Evolutionary conservation across 2,888 invertebrate species (phyloP), one percentile per base, ranked within the genome.

Genomic region (Nymphalis polychloros): DNA sequence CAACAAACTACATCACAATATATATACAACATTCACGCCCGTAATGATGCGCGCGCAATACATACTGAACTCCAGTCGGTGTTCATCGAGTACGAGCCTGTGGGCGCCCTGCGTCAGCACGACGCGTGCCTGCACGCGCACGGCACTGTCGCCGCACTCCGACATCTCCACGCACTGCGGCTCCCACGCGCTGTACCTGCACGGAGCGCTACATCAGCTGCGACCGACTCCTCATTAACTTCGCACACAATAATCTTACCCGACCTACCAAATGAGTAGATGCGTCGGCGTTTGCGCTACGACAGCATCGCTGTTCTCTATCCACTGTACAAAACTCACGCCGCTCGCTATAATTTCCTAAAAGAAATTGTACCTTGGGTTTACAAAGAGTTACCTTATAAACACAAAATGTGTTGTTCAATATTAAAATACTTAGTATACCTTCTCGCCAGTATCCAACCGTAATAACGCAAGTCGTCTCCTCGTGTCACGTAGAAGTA

Each of bases 241-340:
- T n/a, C 2, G 1, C 19, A 8, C 7, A 8, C 13, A 16, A 13
- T 13, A 16, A 27, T 16, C 23, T 2, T 16, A 19, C 8, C 8
- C 2, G n/a, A 68, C 52, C 88, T 94, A 97, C 99, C 99, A 99
- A 67, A 99, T 96, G 63, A 98, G 97, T 19, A 99, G 90, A 81
- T 96, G 97, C 65, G 95, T 96, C 23, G 97, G 95, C 65, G 97
- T 97, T 87, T 99, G 99, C 0, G 99, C 99, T 0, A 99, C 98
- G 0, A 98, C 97, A 0, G 99, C 99, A 83, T 99, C 99, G 87
- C 99, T 99, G 67, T 97, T 95, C 67, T 97, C 96, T 66, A 98
- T 97, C 97, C 97, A 97, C 90, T 97, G 95, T 8, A 95, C 94
- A 72, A 95, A 95, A 47, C 94, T 94, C 0, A 96, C 95, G 13